These are phyloP conservation scores for Dendrophyllia cribrosa DNA, from an alignment of 64 coral and sea anemone species.

Conservation along the genomic window DNA sequence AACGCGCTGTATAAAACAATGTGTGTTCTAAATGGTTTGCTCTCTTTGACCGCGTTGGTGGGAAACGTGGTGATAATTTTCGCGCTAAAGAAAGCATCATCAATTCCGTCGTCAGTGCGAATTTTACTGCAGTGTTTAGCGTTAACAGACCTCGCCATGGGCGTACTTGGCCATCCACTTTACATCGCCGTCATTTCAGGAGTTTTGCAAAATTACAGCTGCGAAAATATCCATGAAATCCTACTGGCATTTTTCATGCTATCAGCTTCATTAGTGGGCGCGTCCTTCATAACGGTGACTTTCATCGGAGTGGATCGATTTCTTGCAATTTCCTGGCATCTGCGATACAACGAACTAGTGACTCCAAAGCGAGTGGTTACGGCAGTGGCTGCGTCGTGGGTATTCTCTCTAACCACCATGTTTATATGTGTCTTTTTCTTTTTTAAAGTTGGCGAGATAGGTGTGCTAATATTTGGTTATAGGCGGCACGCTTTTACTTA, in stretches of 20 bases:
- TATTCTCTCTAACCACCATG: not conserved
- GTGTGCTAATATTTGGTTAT: not conserved
- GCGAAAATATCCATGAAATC: not conserved
- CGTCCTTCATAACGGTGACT: not conserved
- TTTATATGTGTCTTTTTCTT: not conserved
- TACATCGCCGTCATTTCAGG: slow-evolving; percentile 17
- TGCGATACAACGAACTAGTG: slow-evolving; percentile 13
- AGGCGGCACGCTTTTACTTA: not conserved
- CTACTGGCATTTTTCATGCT: slow-evolving; percentile 1
- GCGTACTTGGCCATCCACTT: not conserved
- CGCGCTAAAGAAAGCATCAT: slow-evolving; percentile 19
- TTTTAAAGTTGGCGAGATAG: not conserved
- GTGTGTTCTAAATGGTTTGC: not conserved
- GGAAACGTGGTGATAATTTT: slow-evolving; percentile 22
- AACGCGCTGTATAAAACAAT: not conserved
- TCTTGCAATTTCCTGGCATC: slow-evolving; percentile 9
- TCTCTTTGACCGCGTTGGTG: not conserved
- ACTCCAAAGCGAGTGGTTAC: slow-evolving; percentile 16
- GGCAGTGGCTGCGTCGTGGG: not conserved
- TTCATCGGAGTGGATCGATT: slow-evolving; percentile 24
- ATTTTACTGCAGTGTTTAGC: slow-evolving; percentile 9
- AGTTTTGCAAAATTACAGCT: not conserved
- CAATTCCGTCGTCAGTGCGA: not conserved
- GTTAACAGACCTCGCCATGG: not conserved
- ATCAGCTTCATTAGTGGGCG: not conserved